Base-by-base conservation (phyloP, 2,797 vertebrate genomes). In the Nothura maculosa region DNA sequence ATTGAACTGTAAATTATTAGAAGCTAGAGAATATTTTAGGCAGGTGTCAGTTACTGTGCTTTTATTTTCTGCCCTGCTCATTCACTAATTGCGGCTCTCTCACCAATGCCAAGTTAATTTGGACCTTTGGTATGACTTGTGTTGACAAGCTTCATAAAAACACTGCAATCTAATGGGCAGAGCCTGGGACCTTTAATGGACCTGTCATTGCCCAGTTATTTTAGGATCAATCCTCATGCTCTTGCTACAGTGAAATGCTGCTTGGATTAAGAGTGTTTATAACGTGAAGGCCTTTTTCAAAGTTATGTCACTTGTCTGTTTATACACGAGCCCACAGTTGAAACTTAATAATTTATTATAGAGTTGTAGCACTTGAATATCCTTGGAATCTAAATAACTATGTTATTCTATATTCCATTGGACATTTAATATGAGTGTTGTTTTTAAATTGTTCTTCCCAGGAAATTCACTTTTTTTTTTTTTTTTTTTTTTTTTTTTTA, bases 401-500 rank as follows among this genome's bases (percentile, higher is more conserved):
- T 77, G 15, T 68, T 94, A 16, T 20, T 34, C 40, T 80, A 3
- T 22, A 22, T 80, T 57, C 5, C 18, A 8, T 81, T 68, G 58
- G 66, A 47, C 16, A 7, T 83, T 68, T 58, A 75, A 47, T 47
- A 12, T 12, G 17, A 84, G 18, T 21, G 18, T 50, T 60, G n/a
- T 36, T 84, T 85, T 90, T 27, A 62, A 89, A 27, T 6, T 45
- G 0, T 72, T 28, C 28, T 62, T 90, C 32, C 55, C 22, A 60
- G 64, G 54, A 85, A 64, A 83, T 50, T 93, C 16, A 79, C 67
- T 52, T 28, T 61, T 94, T 92, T 34, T 93, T 80, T 92, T 97
- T 76, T 77, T 89, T 92, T 94, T 96, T 94, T 92, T 34, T 93
- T 80, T 92, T 97, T 76, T 77, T 89, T 92, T 94, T 96, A 99